Base-by-base conservation (phyloP, 2,888 invertebrate genomes). In the Aphodius granarius region DNA sequence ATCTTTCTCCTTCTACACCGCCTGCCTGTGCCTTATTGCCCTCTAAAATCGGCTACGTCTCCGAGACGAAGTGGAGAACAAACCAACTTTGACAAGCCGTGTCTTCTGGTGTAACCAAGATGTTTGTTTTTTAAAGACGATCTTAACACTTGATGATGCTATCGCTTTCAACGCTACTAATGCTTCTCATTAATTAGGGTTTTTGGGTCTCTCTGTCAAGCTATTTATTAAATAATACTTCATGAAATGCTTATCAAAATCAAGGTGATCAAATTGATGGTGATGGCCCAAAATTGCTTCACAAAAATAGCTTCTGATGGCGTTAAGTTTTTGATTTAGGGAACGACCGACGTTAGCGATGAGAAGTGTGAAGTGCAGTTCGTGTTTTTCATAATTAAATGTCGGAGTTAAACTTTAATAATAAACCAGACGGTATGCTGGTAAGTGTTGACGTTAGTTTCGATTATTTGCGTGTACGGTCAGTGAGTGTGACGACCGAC, bases 1-100 rank as follows among this genome's bases (percentile, higher is more conserved):
- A 74, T 74, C 63, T 74, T 74, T 62, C 71, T 23, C 22, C 68
- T 68, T 68, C 22, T 18, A n/a, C 43, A 9, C 9, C 43, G 43
- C 23, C 6, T 4, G 5, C 5, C 43, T 43, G 43, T 3, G 43
- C 43, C 43, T 43, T 43, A 43, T 43, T 43, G 43, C 43, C 43
- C 43, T 43, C 43, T 13, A 9, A 43, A 43, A 43, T 43, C 43
- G 9, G 43, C 6, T 43, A 13, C 1, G 43, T 13, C 43, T 9
- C 9, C 43, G 6, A 43, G 43, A 43, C 43, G 43, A 43, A 43
- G 43, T 43, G 43, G 43, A 43, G 43, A 43, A 43, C 43, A 43
- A 43, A 43, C 43, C 43, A 43, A 43, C 13, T 43, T 43, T 43
- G 43, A 43, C 43, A 43, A 43, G 9, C 43, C 43, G 43, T 43